Percentiles rank a stretch among this genome's conserved stretches.
Evolutionary conservation across 2,888 invertebrate genomes (phyloP).

Genomic region (Melangyna quadrimaculata): DNA sequence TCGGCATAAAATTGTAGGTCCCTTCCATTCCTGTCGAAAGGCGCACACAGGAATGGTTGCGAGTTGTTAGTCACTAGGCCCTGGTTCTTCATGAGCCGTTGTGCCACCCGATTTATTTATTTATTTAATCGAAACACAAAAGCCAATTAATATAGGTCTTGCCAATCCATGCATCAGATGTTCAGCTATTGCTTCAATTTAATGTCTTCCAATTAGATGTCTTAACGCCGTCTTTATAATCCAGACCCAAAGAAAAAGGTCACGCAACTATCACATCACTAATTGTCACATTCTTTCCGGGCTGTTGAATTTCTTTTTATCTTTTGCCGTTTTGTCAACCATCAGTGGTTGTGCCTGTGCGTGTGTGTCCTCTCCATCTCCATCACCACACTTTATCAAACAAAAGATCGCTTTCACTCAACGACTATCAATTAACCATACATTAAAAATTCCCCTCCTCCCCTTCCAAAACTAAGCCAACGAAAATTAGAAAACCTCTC

Average conservation of each 20-base stretch:
- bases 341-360: conserved; percentile 38
- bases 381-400: not conserved
- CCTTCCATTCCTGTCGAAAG: no score
- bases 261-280: conserved; percentile 58
- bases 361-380: not conserved
- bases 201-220: no score
- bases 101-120: no score
- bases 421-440: conserved; percentile 47
- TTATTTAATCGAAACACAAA: no score
- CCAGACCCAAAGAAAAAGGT: not conserved
- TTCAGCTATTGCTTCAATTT: not conserved
- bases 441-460: conserved; percentile 31
- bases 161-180: not conserved
- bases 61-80: no score
- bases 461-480: conserved; percentile 7
- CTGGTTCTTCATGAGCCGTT: no score
- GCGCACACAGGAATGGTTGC: no score
- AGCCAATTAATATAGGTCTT: not conserved
- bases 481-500: not conserved
- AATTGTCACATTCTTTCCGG: conserved; percentile 53
- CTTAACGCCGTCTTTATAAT: not conserved
- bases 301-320: conserved; percentile 15
- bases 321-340: conserved; percentile 60
- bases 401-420: conserved; percentile 64
- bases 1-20: no score